Evolutionary conservation across 2,888 invertebrate species (phyloP), one percentile per base, ranked within the genome.

Genomic region (Argyra leucocephala): DNA sequence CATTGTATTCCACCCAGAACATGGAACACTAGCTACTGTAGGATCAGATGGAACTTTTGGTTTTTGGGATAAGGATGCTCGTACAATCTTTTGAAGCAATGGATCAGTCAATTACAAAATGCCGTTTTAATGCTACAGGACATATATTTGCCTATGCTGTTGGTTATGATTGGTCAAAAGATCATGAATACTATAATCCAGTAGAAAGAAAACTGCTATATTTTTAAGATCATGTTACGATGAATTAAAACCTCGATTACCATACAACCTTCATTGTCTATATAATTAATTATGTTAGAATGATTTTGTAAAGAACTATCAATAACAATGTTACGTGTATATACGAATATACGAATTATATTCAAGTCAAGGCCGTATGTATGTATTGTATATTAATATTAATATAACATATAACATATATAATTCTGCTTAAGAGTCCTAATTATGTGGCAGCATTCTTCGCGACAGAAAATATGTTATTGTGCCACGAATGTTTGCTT

Each of bases 51-150:
- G 98, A 18, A 88, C 94, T 12, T 99, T 94, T 81, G 94, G 94
- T 74, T 99, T 96, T 81, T 99, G 98, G 98, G 98, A 99, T 81
- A 99, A 99, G 81, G 98, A 99, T 81, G 96, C 97, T 3, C 85
- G 98, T 67, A 98, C 97, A 65, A 82, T 92, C 95, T 1, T 96
- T 96, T 0, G 98, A 99, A 75, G 82, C 88, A 66, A 89, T 97
- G 85, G 96, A 96, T 75, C 95, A 96, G 77, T 88, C 96, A 1
- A 91, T 98, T 69, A 91, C 94, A 57, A 86, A 89, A 71, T 96
- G 95, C 76, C 90, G 92, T 70, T 96, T 99, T 80, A 97, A 96
- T 81, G 89, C 91, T 72, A 92, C 89, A 77, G 99, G 99, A 3
- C 94, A 96, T 79, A 95, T 99, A 73, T 97, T 99, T 81, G 98